Evolutionary conservation across 2,888 invertebrate genomes (phyloP).

Genomic region (Parapristionchus giblindavisi): DNA sequence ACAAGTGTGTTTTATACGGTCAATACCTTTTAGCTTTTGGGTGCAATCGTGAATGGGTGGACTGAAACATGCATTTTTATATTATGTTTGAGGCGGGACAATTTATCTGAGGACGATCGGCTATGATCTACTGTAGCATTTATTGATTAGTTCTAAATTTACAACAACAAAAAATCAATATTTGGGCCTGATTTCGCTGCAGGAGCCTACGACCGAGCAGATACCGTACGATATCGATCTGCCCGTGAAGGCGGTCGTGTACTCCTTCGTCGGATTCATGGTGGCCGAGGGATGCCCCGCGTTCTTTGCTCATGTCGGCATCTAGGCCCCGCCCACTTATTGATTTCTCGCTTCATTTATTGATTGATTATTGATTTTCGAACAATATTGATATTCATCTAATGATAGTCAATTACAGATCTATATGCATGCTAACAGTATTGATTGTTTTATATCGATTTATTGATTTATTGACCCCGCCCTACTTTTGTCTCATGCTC

Average conservation of each 20-base stretch:
- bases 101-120: background rate
- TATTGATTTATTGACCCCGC: no score
- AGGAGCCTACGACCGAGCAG: constrained; percentile 42
- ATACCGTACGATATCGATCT: constrained; percentile 51
- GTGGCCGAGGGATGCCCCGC: constrained; percentile 46
- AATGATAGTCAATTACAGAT: no score
- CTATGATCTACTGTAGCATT: constrained; percentile 26
- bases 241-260: constrained; percentile 49
- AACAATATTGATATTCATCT: no score
- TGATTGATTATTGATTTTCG: background rate
- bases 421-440: no score
- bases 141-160: no score
- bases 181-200: no score
- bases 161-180: no score
- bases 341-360: background rate
- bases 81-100: background rate
- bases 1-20: background rate
- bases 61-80: background rate
- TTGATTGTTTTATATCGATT: no score
- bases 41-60: background rate
- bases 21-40: background rate
- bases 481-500: no score
- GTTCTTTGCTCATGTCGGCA: constrained; percentile 42
- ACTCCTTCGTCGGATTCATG: constrained; percentile 46
- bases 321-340: constrained; percentile 33